These are phyloP conservation scores for Hyperoplus lanceolatus DNA, from an alignment of 2,797 vertebrate species.

Conservation along the genomic window DNA sequence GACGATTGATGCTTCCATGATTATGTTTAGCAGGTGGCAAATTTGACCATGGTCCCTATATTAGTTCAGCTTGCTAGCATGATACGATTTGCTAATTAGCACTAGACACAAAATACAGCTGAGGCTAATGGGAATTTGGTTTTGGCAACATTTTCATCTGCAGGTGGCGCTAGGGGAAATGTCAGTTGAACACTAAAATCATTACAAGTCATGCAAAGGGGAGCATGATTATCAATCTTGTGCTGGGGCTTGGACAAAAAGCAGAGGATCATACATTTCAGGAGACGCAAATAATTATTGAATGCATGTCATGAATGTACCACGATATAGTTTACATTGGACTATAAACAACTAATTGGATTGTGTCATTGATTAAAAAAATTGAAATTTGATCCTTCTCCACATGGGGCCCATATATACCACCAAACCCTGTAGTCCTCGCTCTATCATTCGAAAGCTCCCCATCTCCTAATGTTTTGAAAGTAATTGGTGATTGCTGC, in stretches of 20 bases:
- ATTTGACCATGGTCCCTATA: background rate
- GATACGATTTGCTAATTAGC: background rate
- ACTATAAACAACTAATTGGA: background rate
- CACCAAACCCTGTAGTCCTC: background rate
- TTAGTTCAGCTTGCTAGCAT: background rate
- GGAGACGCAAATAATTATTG: background rate
- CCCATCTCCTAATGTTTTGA: constrained; percentile 10
- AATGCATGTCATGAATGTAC: background rate
- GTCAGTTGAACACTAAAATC: too few species aligned
- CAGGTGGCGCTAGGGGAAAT: background rate
- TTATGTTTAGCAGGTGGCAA: background rate
- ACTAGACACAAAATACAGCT: background rate
- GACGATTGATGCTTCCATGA: background rate
- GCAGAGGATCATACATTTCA: too few species aligned
- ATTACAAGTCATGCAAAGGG: too few species aligned
- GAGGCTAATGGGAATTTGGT: background rate
- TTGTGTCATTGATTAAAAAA: background rate
- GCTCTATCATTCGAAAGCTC: constrained; percentile 2
- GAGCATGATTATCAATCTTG: too few species aligned
- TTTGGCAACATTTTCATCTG: background rate
- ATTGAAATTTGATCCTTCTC: background rate
- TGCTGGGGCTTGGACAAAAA: background rate
- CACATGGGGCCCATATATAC: background rate
- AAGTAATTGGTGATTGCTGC: constrained; percentile 48
- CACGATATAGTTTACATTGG: background rate